Conservation (phyloP, 2,888 invertebrate genomes). For the Sabatieria punctata region DNA sequence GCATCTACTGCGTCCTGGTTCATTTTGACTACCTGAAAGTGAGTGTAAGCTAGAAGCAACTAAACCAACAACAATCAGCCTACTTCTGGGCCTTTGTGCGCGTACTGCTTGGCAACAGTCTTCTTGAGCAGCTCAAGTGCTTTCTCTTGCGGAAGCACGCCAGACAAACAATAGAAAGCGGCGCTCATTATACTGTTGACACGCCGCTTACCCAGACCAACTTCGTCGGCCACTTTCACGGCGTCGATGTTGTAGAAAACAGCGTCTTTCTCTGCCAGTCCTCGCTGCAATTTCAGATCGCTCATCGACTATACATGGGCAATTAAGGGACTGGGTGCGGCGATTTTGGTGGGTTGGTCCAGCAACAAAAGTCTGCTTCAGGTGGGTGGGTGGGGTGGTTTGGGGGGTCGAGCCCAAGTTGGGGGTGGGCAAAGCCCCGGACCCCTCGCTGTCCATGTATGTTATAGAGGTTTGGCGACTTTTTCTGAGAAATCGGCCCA, state of each 20-base stretch:
- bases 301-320: no score
- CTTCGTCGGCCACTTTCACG: constrained; percentile 11
- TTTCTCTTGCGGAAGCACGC: constrained; percentile 14
- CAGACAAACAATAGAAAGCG: constrained; percentile 12
- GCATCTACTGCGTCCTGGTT: constrained; percentile 14
- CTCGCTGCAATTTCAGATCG: constrained; percentile 7
- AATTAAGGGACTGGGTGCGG: no score
- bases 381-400: no score
- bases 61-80: not conserved
- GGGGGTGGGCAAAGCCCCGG: no score
- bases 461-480: no score
- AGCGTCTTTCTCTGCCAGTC: constrained; percentile 13
- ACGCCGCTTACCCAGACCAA: constrained; percentile 15
- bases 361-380: no score
- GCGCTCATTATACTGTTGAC: constrained; percentile 10
- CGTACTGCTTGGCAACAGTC: constrained; percentile 13
- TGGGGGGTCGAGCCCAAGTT: no score
- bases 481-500: no score
- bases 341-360: no score
- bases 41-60: no score
- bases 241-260: constrained; percentile 16
- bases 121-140: constrained; percentile 14
- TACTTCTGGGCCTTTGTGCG: constrained; percentile 13
- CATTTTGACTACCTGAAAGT: constrained; percentile 11
- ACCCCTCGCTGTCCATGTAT: no score